These are phyloP conservation scores for Sarcophaga caerulescens DNA, from an alignment of 2,888 invertebrate species.

Conservation along the genomic window DNA sequence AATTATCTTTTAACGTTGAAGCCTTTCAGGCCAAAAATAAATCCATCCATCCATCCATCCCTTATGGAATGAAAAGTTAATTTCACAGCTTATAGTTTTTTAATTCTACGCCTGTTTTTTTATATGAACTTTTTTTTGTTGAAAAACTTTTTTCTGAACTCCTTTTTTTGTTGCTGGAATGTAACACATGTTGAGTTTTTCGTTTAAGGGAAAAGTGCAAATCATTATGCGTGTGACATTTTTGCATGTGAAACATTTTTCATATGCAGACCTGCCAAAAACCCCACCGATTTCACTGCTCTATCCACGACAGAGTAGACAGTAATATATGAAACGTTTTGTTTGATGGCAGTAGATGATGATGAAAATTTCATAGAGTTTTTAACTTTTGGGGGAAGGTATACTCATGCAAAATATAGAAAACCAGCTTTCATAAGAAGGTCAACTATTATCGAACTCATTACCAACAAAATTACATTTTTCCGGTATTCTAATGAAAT, in stretches of 20 bases:
- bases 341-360: neutral
- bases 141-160: neutral
- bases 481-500: too few species aligned
- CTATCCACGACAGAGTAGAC: neutral
- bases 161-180: conserved; percentile 1
- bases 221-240: conserved; percentile 67
- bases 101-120: conserved; percentile 23
- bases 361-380: neutral
- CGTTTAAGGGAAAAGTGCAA: conserved; percentile 26
- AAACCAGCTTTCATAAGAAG: neutral
- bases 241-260: conserved; percentile 68
- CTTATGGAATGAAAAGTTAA: conserved; percentile 52
- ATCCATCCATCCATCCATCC: neutral
- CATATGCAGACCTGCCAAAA: conserved; percentile 39
- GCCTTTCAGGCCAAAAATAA: neutral
- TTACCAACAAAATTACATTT: too few species aligned
- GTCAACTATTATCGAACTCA: neutral
- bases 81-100: conserved; percentile 67
- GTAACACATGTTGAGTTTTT: conserved; percentile 63
- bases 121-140: conserved; percentile 7
- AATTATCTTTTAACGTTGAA: conserved; percentile 54
- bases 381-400: neutral
- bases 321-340: conserved; percentile 16
- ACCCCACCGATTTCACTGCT: neutral
- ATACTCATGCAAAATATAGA: neutral